phyloP scores from a whole-genome alignment of 2,797 vertebrate genomes.

The Gadopsis marmoratus region DNA sequence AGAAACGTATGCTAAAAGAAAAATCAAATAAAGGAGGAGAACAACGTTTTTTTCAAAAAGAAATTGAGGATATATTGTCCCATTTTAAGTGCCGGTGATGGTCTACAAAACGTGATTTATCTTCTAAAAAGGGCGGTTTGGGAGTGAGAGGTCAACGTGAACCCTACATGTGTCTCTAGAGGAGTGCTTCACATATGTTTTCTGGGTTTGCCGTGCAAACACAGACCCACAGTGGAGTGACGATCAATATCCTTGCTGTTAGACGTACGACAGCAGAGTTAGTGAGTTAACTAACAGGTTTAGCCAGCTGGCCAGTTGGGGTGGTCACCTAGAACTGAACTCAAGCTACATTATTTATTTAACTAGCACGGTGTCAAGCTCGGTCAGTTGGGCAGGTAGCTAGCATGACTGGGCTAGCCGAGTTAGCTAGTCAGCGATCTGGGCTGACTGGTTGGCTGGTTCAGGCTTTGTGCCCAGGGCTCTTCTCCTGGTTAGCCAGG shows the following conservation, averaged over 20 bases:
- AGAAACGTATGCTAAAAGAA: slow-evolving; percentile 2
- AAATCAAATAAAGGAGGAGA: background rate
- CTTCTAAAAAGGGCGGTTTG: slow-evolving; percentile 55
- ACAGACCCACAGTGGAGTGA: slow-evolving; percentile 20
- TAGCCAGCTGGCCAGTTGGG: slow-evolving; percentile 25
- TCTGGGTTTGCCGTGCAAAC: slow-evolving; percentile 20
- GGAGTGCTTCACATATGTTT: slow-evolving; percentile 40
- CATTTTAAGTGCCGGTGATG: slow-evolving; percentile 20
- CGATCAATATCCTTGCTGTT: background rate
- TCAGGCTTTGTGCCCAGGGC: slow-evolving; percentile 52
- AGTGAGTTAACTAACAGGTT: slow-evolving; percentile 30
- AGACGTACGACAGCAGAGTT: slow-evolving; percentile 26
- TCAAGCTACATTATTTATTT: slow-evolving; percentile 63
- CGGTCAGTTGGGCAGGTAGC: slow-evolving; percentile 49
- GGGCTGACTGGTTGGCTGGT: slow-evolving; percentile 62
- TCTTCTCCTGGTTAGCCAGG: slow-evolving; percentile 46
- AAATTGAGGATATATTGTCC: background rate
- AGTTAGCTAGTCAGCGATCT: slow-evolving; percentile 44
- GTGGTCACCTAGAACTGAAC: slow-evolving; percentile 37
- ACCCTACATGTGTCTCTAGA: slow-evolving; percentile 35
- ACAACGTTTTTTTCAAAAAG: background rate
- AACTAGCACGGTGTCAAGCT: slow-evolving; percentile 46
- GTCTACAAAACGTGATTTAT: slow-evolving; percentile 44
- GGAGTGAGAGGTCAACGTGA: slow-evolving; percentile 51
- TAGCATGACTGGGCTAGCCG: slow-evolving; percentile 52